Evolutionary conservation across 2,113 vertebrate species (phyloP).

Genomic region (Paraplagusia blochii): DNA sequence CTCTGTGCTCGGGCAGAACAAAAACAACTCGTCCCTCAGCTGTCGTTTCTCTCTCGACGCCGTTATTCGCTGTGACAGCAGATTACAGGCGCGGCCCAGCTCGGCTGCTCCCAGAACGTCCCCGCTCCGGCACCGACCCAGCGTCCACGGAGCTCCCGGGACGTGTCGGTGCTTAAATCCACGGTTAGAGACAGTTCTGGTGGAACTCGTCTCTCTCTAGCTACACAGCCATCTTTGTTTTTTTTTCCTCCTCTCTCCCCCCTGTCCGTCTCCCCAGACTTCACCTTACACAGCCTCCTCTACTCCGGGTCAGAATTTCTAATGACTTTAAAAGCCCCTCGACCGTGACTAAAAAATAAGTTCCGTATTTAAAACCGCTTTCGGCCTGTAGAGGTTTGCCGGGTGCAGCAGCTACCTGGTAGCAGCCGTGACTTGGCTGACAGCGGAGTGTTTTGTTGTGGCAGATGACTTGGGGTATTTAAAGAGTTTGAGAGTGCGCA

Average conservation of each 20-base stretch:
- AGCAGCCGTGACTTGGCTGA: conserved; percentile 59
- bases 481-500: conserved; percentile 72
- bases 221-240: conserved; percentile 85
- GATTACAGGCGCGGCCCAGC: conserved; percentile 42
- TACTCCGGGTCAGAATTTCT: conserved; percentile 50
- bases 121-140: conserved; percentile 53
- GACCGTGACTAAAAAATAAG: conserved; percentile 5
- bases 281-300: conserved; percentile 42
- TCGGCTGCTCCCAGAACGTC: conserved; percentile 47
- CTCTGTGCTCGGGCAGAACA: conserved; percentile 63
- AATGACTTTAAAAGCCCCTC: conserved; percentile 42
- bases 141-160: conserved; percentile 48
- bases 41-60: conserved; percentile 64
- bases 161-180: conserved; percentile 52
- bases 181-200: conserved; percentile 51
- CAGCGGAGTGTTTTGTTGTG: conserved; percentile 74
- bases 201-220: conserved; percentile 69
- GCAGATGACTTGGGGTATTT: conserved; percentile 78
- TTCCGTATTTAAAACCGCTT: conserved; percentile 42
- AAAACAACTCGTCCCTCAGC: conserved; percentile 74
- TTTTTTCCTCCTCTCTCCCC: conserved; percentile 65
- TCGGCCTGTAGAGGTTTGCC: conserved; percentile 31
- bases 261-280: conserved; percentile 64
- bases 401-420: conserved; percentile 18
- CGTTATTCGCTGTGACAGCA: conserved; percentile 73